Percentiles rank a stretch among this genome's conserved stretches.
These are phyloP conservation scores for Diploptera punctata DNA, from an alignment of 2,888 invertebrate genomes.

Conservation along the genomic window DNA sequence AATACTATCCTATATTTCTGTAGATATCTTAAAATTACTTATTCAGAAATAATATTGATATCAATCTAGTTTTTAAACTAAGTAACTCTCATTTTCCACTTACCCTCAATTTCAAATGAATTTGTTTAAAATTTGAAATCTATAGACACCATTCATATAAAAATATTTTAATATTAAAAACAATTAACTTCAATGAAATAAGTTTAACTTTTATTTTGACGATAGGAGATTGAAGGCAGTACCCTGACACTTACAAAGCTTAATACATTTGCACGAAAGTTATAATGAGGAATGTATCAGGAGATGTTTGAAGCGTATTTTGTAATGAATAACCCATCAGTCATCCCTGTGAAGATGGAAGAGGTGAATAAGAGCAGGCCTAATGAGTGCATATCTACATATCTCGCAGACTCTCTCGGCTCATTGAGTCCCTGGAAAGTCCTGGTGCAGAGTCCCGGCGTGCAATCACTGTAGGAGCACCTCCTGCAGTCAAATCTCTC, in stretches of 20 bases:
- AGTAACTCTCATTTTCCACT: too few species aligned
- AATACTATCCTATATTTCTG: too few species aligned
- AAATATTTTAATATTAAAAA: too few species aligned
- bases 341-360: background rate
- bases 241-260: background rate
- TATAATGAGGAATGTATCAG: conserved; percentile 11
- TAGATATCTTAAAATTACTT: too few species aligned
- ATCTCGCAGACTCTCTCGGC: conserved; percentile 53
- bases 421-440: conserved; percentile 48
- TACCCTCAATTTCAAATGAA: too few species aligned
- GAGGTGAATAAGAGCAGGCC: background rate
- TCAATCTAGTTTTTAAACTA: too few species aligned
- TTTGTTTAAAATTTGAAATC: too few species aligned
- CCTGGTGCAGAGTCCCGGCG: conserved; percentile 42
- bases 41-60: too few species aligned
- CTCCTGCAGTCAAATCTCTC: background rate
- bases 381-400: background rate
- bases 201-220: too few species aligned
- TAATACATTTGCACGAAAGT: background rate
- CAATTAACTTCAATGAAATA: too few species aligned
- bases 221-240: too few species aligned
- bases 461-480: background rate
- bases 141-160: too few species aligned
- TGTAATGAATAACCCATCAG: background rate
- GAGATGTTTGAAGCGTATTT: background rate